Evolutionary conservation across 2,797 vertebrate species (phyloP), one percentile per base, ranked within the genome.

Genomic region (Neopelma chrysocephalum): DNA sequence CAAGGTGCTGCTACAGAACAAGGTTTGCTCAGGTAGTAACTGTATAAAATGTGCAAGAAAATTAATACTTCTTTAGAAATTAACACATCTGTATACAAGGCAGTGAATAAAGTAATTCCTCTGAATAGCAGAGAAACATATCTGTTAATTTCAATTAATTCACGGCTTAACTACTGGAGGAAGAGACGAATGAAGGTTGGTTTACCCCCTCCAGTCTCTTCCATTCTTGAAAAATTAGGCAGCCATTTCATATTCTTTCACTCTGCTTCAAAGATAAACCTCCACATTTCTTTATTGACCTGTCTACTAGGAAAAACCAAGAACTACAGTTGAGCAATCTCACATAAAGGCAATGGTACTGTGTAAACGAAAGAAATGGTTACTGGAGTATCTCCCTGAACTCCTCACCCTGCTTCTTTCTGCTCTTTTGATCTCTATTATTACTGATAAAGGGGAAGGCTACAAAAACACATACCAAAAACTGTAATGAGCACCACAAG

Each of bases 1-100:
- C 97, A 93, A 97, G 96, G 95, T 95, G 95, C 53, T 93, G 62
- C 95, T 80, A 68, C 76, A 96, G 96, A 98, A 96, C 93, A 96
- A 88, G 51, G 23, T 71, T 92, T 91, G 45, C 36, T 42, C 26
- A 36, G 78, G 87, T 96, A 79, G 50, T 1, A 3, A 32, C 13
- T 40, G 29, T 10, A n/a, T 40, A 23, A 64, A 36, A 56, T 8
- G 26, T 34, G 14, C 29, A 72, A 58, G 38, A 60, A 77, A 82
- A 19, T 53, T 53, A 53, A 31, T 31, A 53, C 27, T 69, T 73
- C 27, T 68, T 38, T 14, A 81, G 34, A 78, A 91, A 81, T 58
- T 48, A 94, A 68, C 58, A 66, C 5, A 73, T 90, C 45, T 50
- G 38, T 61, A 90, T 17, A 58, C 42, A 36, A 91, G 40, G 11